Base-by-base conservation (phyloP, 2,113 vertebrate genomes). In the Labrus mixtus region DNA sequence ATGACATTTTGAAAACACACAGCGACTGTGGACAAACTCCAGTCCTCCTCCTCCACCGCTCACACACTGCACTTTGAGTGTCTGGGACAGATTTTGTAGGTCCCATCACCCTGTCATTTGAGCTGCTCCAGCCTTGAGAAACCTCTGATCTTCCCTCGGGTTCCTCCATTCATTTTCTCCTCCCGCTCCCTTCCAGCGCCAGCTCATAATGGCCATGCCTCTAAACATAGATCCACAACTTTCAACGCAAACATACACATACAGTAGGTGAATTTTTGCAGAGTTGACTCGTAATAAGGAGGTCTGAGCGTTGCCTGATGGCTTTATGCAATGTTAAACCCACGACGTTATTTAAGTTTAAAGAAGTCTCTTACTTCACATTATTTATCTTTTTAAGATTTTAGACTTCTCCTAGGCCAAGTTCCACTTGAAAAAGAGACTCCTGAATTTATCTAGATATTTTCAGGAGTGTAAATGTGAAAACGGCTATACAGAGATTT, bases 41-140 rank as follows among this genome's bases (percentile, higher is more conserved):
- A 5, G 25, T 19, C 78, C 29, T 41, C 45, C 29, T 41, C 45
- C 13, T 1, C 45, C 45, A 16, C 23, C 8, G 17, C 55, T 73
- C 56, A 19, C 37, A 74, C 68, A 58, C 64, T 54, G 33, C 46
- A 48, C 46, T 37, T 67, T 12, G 41, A 76, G 73, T 67, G 80
- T 80, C 79, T 79, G 77, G 55, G 66, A 48, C 61, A 59, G 76
- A 63, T 62, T 82, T 80, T 80, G 78, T 50, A 37, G 46, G 65
- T 75, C 74, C 41, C 58, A 68, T 80, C 70, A 80, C 76, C 82
- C 83, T 85, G 64, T 87, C 71, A 91, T 91, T 87, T 83, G 60
- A 85, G 54, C 69, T 20, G 41, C 23, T 70, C 55, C 65, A 58
- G 33, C 60, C 76, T 68, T 17, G 17, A 73, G 58, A 82, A 86